Evolutionary conservation across 2,113 vertebrate genomes (phyloP), one percentile per base, ranked within the genome.

Genomic region (Peucedramus taeniatus): DNA sequence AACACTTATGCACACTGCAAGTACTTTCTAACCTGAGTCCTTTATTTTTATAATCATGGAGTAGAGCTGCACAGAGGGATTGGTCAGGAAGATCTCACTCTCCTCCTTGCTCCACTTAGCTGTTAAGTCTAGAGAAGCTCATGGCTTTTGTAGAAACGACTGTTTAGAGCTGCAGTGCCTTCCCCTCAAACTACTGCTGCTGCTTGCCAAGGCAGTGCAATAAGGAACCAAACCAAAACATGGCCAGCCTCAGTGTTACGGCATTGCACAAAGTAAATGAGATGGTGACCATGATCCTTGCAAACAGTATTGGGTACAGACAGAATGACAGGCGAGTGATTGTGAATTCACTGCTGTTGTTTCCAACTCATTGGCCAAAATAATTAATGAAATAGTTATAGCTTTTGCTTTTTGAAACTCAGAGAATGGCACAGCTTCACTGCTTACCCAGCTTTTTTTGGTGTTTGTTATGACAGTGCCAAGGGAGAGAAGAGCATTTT

Each of bases 1-100:
- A 75, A 75, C 13, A 35, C 24, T 63, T 64, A 28, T 5, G 19
- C 1, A 0, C 0, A 0, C 22, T 31, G 1, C 35, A 82, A 75
- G 27, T 39, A 20, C 17, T 78, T 91, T 59, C 39, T 50, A 77
- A 47, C 27, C 22, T 1, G 6, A 64, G n/a, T 16, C 28, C 47
- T 64, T 93, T 66, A 39, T 47, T 85, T 86, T 72, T 69, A 44
- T 72, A 44, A 74, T 33, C 24, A 37, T 64, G 7, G 53, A 19
- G 30, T 47, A 75, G 44, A 56, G 19, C 15, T 51, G 30, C 70
- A 59, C 44, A 77, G 77, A 64, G 44, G 21, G 30, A 51, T 24
- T 88, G 68, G 31, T 54, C 40, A 49, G 54, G 68, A 95, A 85
- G 8, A 56, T 27, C 33, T 90, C 54, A 17, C 31, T 28, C 20